These are phyloP conservation scores for Galeruca laticollis DNA, from an alignment of 2,888 invertebrate species.

Conservation along the genomic window DNA sequence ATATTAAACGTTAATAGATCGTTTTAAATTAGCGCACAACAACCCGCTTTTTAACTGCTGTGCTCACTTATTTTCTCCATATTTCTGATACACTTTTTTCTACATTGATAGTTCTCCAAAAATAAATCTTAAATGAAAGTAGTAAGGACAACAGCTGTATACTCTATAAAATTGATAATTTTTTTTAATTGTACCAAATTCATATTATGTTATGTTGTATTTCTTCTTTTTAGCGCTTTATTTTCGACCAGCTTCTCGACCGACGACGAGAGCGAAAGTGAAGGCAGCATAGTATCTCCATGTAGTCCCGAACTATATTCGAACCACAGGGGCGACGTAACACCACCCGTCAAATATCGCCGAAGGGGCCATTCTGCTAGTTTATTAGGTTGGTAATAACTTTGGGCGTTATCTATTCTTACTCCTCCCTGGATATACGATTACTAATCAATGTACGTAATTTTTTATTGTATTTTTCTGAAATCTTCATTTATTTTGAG, in stretches of 20 bases:
- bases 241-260: constrained; percentile 70
- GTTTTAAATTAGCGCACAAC: too few relatives aligned
- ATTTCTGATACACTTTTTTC: too few relatives aligned
- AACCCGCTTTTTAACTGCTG: too few relatives aligned
- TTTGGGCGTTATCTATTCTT: constrained; percentile 35
- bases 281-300: constrained; percentile 67
- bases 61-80: too few relatives aligned
- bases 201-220: neutral
- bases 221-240: constrained; percentile 71
- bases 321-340: constrained; percentile 55
- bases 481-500: constrained; percentile 2
- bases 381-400: constrained; percentile 65
- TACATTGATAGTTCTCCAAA: too few relatives aligned
- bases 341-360: constrained; percentile 58
- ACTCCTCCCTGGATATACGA: constrained; percentile 17
- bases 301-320: constrained; percentile 65
- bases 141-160: too few relatives aligned
- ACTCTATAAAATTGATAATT: neutral
- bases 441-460: constrained; percentile 51
- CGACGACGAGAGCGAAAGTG: constrained; percentile 68
- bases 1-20: too few relatives aligned
- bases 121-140: too few relatives aligned
- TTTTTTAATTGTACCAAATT: too few relatives aligned
- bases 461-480: constrained; percentile 30
- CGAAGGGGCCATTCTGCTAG: constrained; percentile 63